Evolutionary conservation across 2,888 invertebrate species (phyloP), one percentile per base, ranked within the genome.

Genomic region (Cryptocephalus moraei): DNA sequence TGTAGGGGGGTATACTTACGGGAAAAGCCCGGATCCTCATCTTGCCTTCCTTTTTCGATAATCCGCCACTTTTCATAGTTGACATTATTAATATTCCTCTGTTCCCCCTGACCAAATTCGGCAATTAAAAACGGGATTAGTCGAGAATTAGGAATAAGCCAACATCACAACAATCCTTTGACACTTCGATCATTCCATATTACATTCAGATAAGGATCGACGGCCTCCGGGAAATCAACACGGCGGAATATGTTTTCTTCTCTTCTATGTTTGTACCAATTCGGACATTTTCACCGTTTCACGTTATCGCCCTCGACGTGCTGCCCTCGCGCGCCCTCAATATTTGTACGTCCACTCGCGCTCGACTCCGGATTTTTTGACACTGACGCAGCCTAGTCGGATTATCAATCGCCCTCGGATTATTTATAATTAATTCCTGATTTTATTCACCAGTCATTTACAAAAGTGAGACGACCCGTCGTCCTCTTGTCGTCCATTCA

Each of bases 21-120:
- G 95, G 94, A 76, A 96, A 96, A 61, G 95, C 94, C 73, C 94
- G 82, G 69, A 96, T 96, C 70, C 96, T 83, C 94, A 95, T 94
- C 77, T 95, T 95, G 77, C 86, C 85, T 76, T 91, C 91, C 75
- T 91, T 91, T 74, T 91, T 91, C 63, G 85, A 84, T 73, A 86
- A 76, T 63, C 83, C 78, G 71, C 82, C 74, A 68, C 74, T 79
- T 74, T 83, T 84, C 81, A 84, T 81, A 77, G 80, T 81, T 71
- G 65, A 64, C 68, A 63, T 65, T 57, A 56, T 57, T 54, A 51
- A 55, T 53, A 43, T 49, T 51, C 55, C 54, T 58, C 56, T 59
- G 54, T 55, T 51, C 22, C 22, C 22, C 22, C 54, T 55, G 53
- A 50, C 62, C 62, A 63, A 63, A 63, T 61, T 63, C 60, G 59